Percentiles rank a stretch among this genome's conserved stretches.
These are phyloP conservation scores for Volucella zonaria DNA, from an alignment of 2,888 invertebrate species.

Conservation along the genomic window DNA sequence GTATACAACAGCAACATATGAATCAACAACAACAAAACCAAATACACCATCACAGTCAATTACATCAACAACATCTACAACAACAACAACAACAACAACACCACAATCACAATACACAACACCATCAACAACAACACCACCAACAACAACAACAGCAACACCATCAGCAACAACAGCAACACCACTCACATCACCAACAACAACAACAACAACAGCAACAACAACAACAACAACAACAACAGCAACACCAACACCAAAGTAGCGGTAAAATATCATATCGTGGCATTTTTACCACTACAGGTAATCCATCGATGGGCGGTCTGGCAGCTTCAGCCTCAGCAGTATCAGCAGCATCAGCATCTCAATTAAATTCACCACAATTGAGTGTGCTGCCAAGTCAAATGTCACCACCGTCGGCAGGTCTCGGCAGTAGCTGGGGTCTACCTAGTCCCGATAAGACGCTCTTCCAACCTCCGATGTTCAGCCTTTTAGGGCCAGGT, in stretches of 20 bases:
- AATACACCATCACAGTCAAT: constrained; percentile 78
- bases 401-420: constrained; percentile 85
- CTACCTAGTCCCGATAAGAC: constrained; percentile 88
- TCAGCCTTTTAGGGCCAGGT: constrained; percentile 86
- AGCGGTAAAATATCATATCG: constrained; percentile 86
- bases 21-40: constrained; percentile 75
- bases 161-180: constrained; percentile 76
- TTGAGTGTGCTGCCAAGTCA: constrained; percentile 81
- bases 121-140: constrained; percentile 76
- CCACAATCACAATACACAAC: constrained; percentile 78
- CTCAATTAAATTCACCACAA: constrained; percentile 81
- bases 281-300: constrained; percentile 89
- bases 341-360: constrained; percentile 73
- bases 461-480: constrained; percentile 86
- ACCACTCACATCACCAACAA: constrained; percentile 80
- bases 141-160: constrained; percentile 78
- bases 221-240: constrained; percentile 81
- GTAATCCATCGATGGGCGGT: constrained; percentile 82
- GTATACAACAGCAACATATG: constrained; percentile 76
- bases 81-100: constrained; percentile 78
- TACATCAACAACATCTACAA: constrained; percentile 77
- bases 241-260: constrained; percentile 82
- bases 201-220: constrained; percentile 79
- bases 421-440: constrained; percentile 88
- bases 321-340: constrained; percentile 76